Percentiles rank a stretch among this genome's conserved stretches.
These are phyloP conservation scores for Bergia puertoricense DNA, from an alignment of 92 coral and sea anemone genomes.

Conservation along the genomic window DNA sequence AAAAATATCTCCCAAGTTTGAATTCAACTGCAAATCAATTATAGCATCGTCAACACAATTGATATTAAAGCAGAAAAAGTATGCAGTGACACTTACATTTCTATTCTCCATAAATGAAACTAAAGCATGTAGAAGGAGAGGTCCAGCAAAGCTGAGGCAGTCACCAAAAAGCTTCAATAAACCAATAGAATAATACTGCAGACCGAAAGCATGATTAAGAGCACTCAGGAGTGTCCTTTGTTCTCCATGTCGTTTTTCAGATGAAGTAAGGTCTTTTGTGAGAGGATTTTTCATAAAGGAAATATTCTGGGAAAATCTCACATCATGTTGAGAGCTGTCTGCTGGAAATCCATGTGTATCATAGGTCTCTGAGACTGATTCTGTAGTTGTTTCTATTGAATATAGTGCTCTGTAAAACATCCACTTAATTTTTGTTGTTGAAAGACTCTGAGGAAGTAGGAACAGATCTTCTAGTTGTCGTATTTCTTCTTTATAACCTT, in stretches of 20 bases:
- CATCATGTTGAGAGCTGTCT: constrained; percentile 35
- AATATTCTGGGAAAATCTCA: background rate
- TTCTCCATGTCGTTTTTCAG: constrained; percentile 28
- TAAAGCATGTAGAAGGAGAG: constrained; percentile 88
- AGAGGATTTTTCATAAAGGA: background rate
- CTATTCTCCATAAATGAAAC: constrained; percentile 96
- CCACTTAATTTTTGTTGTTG: constrained; percentile 63
- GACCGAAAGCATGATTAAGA: constrained; percentile 90
- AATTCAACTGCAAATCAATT: too few species aligned
- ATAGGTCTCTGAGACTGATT: background rate
- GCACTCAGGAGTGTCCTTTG: constrained; percentile 76
- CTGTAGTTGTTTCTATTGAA: background rate
- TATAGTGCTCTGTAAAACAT: constrained; percentile 63
- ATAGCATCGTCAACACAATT: too few species aligned
- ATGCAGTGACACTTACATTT: constrained; percentile 54
- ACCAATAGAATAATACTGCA: constrained; percentile 89
- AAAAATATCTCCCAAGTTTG: too few species aligned
- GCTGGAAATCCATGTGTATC: background rate
- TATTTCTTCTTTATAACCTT: constrained; percentile 75
- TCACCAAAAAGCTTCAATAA: constrained; percentile 85
- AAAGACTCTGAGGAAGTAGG: constrained; percentile 75
- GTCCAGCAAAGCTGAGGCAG: constrained; percentile 96
- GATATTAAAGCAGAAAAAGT: background rate
- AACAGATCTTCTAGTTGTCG: constrained; percentile 77
- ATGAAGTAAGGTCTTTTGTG: background rate